These are phyloP conservation scores for Gisinianus flammeolus DNA, from an alignment of 2,888 invertebrate species.

Conservation along the genomic window DNA sequence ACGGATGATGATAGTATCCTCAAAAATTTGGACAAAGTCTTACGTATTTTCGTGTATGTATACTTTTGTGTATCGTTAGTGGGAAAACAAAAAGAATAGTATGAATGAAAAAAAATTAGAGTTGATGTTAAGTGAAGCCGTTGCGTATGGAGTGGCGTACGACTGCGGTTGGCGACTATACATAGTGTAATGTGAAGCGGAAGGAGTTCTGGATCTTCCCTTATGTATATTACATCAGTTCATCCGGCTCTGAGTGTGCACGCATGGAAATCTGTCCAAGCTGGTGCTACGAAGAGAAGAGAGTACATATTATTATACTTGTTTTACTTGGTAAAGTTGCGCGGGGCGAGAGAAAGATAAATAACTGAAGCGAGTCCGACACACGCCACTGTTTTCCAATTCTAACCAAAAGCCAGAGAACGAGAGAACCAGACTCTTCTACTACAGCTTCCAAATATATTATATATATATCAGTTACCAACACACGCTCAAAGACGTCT, in stretches of 20 bases:
- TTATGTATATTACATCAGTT: neutral
- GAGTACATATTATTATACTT: neutral
- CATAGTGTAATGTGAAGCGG: slow-evolving; percentile 25
- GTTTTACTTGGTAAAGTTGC: neutral
- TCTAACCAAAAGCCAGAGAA: neutral
- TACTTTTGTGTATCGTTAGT: neutral
- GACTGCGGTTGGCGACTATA: neutral
- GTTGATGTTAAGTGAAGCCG: neutral
- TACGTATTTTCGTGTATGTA: too few relatives aligned
- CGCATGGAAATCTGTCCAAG: neutral
- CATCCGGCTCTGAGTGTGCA: neutral
- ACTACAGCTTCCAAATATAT: neutral
- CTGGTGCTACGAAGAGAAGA: neutral
- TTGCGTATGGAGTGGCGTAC: neutral
- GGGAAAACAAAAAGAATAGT: neutral
- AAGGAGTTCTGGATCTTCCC: slow-evolving; percentile 20
- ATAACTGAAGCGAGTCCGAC: slow-evolving; percentile 38
- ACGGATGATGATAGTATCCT: too few relatives aligned
- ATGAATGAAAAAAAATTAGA: neutral
- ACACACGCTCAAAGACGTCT: neutral
- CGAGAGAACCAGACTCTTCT: neutral
- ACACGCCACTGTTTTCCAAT: slow-evolving; percentile 34
- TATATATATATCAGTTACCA: neutral
- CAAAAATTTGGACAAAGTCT: too few relatives aligned
- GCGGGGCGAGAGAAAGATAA: neutral